Evolutionary conservation across 2,113 vertebrate genomes (phyloP).

Genomic region (Oncorhynchus tshawytscha): DNA sequence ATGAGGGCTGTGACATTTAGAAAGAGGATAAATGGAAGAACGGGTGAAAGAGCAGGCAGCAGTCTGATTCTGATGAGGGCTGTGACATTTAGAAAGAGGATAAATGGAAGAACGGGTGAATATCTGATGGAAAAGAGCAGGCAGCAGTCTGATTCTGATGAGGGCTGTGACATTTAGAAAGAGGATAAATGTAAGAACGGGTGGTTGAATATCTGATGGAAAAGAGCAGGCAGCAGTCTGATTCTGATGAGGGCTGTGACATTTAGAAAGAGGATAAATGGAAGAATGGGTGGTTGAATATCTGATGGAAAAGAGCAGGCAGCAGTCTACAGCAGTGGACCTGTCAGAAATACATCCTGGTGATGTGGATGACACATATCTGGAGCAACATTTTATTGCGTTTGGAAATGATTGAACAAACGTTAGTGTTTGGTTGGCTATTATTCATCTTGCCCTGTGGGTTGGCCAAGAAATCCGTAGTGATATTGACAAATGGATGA

Average conservation of each 20-base stretch:
- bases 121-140: too few relatives aligned
- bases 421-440: conserved; percentile 21
- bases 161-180: too few relatives aligned
- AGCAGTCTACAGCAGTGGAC: neutral
- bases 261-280: too few relatives aligned
- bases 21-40: too few relatives aligned
- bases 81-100: too few relatives aligned
- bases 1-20: too few relatives aligned
- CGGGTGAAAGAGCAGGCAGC: neutral
- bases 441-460: conserved; percentile 11
- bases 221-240: too few relatives aligned
- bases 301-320: conserved; percentile 22
- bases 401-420: conserved; percentile 3
- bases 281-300: neutral
- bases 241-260: too few relatives aligned
- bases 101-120: too few relatives aligned
- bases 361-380: neutral
- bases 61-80: too few relatives aligned
- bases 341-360: conserved; percentile 33
- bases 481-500: conserved; percentile 40
- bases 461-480: conserved; percentile 9
- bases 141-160: too few relatives aligned
- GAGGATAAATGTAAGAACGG: too few relatives aligned
- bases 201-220: neutral
- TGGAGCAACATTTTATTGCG: conserved; percentile 13